These are phyloP conservation scores for Plecturocebus donacophilus DNA, from an alignment of 2,113 vertebrate genomes.

Conservation along the genomic window DNA sequence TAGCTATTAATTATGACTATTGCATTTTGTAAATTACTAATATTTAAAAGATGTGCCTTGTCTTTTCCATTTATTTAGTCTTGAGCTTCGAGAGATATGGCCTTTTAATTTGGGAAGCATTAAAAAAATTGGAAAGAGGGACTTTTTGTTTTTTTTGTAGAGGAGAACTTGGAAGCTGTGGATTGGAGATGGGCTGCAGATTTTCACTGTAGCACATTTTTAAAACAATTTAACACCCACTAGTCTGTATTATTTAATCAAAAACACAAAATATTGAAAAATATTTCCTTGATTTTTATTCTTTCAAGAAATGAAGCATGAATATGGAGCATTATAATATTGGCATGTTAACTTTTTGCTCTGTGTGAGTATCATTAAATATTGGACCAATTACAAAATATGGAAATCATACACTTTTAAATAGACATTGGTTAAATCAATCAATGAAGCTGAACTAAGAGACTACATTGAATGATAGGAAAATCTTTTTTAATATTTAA, in stretches of 20 bases:
- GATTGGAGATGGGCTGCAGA: neutral
- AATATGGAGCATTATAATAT: neutral
- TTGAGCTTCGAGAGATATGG: neutral
- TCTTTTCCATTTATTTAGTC: too few species aligned
- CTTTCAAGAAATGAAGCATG: neutral
- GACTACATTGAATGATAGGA: conserved; percentile 25
- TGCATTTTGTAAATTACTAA: conserved; percentile 19
- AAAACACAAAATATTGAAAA: neutral
- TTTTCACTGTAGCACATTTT: neutral
- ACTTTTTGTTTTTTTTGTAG: neutral
- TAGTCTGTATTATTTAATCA: neutral
- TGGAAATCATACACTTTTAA: conserved; percentile 39
- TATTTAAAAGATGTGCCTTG: neutral
- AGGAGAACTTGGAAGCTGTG: neutral
- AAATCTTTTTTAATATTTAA: conserved; percentile 34
- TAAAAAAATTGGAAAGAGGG: neutral
- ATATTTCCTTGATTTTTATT: neutral
- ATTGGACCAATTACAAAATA: conserved; percentile 26
- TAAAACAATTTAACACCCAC: neutral
- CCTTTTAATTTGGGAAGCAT: conserved; percentile 35
- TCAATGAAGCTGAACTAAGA: conserved; percentile 49
- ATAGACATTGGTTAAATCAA: conserved; percentile 36
- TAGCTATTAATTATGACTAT: neutral
- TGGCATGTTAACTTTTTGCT: neutral
- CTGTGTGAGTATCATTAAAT: neutral